phyloP scores from a whole-genome alignment of 2,888 invertebrate genomes.

The Mylabris sibirica region DNA sequence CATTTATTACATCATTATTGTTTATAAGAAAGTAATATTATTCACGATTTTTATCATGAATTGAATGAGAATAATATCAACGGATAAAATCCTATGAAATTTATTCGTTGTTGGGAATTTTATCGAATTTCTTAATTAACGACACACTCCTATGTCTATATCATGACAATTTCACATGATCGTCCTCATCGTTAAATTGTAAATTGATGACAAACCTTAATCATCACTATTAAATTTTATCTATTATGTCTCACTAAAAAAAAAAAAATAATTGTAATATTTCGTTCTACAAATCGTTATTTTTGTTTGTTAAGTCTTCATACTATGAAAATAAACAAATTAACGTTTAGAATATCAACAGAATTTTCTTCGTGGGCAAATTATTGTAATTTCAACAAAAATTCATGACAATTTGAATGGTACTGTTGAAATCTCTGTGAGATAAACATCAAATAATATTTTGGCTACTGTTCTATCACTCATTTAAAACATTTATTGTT shows the following conservation, averaged over 20 bases:
- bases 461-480: background rate
- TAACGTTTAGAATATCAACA: background rate
- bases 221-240: too few relatives aligned
- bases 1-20: background rate
- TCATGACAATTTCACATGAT: background rate
- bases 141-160: too few relatives aligned
- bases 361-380: background rate
- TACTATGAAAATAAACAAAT: background rate
- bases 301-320: too few relatives aligned
- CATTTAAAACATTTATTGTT: background rate
- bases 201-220: background rate
- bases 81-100: too few relatives aligned
- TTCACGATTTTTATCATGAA: too few relatives aligned
- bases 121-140: background rate
- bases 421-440: background rate
- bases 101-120: background rate
- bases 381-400: background rate
- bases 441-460: conserved; percentile 1
- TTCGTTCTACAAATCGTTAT: too few relatives aligned
- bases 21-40: background rate
- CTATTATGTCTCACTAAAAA: too few relatives aligned
- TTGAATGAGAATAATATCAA: too few relatives aligned
- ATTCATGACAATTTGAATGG: background rate
- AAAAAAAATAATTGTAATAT: too few relatives aligned
- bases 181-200: background rate